Evolutionary conservation across 2,797 vertebrate genomes (phyloP).

Genomic region (Hippocampus kuda): DNA sequence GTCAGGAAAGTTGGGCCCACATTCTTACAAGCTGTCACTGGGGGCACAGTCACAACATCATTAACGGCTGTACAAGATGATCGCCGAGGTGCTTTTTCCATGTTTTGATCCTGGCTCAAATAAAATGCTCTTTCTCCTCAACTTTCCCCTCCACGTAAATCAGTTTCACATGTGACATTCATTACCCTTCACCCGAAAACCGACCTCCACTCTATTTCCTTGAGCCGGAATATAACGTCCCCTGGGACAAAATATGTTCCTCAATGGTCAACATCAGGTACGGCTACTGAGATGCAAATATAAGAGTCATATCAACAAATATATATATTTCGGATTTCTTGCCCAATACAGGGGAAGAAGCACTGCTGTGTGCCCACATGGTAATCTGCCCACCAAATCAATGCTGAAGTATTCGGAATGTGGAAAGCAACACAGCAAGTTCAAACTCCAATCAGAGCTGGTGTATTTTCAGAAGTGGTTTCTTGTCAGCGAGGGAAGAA

Average conservation of each 20-base stretch:
- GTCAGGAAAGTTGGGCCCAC: slow-evolving; percentile 32
- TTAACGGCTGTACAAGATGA: slow-evolving; percentile 38
- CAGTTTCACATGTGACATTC: slow-evolving; percentile 46
- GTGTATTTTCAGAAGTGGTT: slow-evolving; percentile 47
- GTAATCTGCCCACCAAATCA: background rate
- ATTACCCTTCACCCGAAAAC: slow-evolving; percentile 51
- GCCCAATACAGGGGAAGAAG: background rate
- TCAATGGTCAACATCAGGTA: background rate
- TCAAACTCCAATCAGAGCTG: slow-evolving; percentile 39
- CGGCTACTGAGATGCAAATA: background rate
- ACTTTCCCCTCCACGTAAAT: slow-evolving; percentile 21
- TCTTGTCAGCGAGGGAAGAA: slow-evolving; percentile 18
- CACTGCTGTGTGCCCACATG: background rate
- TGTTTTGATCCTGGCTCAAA: slow-evolving; percentile 41
- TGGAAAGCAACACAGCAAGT: slow-evolving; percentile 31
- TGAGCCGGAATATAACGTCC: background rate
- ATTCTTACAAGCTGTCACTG: background rate
- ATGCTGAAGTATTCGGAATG: background rate
- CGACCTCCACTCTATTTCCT: slow-evolving; percentile 19
- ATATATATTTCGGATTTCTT: background rate
- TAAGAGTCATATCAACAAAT: background rate
- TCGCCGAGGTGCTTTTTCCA: slow-evolving; percentile 27
- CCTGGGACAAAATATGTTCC: background rate
- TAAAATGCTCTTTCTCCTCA: slow-evolving; percentile 34
- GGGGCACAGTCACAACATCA: slow-evolving; percentile 36